phyloP scores from a whole-genome alignment of 2,113 vertebrate species.

The Eidolon helvum region DNA sequence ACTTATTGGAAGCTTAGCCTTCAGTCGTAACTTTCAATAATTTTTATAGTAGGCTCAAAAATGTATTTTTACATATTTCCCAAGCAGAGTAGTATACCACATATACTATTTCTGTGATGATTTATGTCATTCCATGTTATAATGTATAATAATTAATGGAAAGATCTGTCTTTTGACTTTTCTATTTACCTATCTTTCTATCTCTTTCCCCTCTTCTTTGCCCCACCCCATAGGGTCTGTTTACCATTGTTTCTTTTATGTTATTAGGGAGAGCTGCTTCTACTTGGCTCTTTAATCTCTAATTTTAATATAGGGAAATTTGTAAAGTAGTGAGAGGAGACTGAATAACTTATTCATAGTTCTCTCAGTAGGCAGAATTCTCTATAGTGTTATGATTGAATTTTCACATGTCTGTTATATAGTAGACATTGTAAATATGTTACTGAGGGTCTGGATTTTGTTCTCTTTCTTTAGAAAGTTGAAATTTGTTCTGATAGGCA shows the following conservation, averaged over 20 bases:
- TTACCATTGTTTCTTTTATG: not conserved
- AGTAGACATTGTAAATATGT: not conserved
- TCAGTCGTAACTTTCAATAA: not conserved
- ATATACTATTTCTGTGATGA: not conserved
- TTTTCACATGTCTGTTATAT: not conserved
- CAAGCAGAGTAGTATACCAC: not conserved
- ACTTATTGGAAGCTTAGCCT: not conserved
- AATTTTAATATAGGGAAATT: not conserved
- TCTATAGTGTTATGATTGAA: not conserved
- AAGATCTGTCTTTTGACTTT: not conserved
- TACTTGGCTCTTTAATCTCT: not conserved
- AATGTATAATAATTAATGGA: not conserved
- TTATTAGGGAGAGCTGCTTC: not conserved
- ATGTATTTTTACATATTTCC: not conserved
- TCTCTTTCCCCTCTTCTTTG: not conserved
- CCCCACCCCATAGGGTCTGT: not conserved
- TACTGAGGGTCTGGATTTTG: not conserved
- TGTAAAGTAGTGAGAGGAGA: not conserved
- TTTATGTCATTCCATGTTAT: not conserved
- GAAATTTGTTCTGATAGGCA: not conserved
- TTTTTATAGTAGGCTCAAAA: not conserved
- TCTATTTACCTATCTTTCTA: too few relatives aligned
- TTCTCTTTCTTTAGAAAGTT: not conserved
- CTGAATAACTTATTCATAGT: not conserved
- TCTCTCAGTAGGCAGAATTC: not conserved